Base-by-base conservation (phyloP, 53 echinoderm and acorn worm genomes). In the Zoroaster sp. region DNA sequence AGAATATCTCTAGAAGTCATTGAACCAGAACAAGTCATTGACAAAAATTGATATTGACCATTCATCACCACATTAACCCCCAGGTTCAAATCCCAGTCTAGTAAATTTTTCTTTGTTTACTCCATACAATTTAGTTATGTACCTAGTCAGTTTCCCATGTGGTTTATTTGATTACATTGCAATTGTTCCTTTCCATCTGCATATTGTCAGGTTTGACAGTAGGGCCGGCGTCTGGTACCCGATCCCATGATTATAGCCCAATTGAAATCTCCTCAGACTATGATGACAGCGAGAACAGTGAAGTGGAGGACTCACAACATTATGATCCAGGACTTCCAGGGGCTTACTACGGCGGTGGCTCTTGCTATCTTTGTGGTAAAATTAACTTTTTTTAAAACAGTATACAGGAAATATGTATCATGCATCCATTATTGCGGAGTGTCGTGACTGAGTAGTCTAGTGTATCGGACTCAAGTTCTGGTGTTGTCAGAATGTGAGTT, bases 301-400 rank as follows among this genome's bases (percentile, higher is more conserved):
- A 66, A 20, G 68, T 40, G 3, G 90, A 77, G 13, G 37, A 72
- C 10, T 69, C 37, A 15, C 45, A 44, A n/a, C 36, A 47, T 21
- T 87, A 70, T 32, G 82, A 73, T 13, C 70, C 77, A 23, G 87
- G 87, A n/a, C 1, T 79, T 15, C 38, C 21, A 5, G 88, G 87
- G 5, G 39, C 36, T n/a, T 74, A 52, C 68, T 90, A 53, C 38
- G 93, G 90, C 6, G 87, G 90, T 79, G 82, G 93, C 7, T 0
- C 49, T 3, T 91, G 90, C 43, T 68, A 44, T 40, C 80, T 40
- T 42, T 93, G 93, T 75, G 93, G 93, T 93, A 68, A 93, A 72
- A 4, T 12, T 9, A 13, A 2, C 3, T 78, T 25, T 11, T 12
- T 78, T 49, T 51, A 72, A 32, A 28, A 28, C 8, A 18, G 7